Evolutionary conservation across 2,888 invertebrate species (phyloP).

Genomic region (Agrypnus murinus): DNA sequence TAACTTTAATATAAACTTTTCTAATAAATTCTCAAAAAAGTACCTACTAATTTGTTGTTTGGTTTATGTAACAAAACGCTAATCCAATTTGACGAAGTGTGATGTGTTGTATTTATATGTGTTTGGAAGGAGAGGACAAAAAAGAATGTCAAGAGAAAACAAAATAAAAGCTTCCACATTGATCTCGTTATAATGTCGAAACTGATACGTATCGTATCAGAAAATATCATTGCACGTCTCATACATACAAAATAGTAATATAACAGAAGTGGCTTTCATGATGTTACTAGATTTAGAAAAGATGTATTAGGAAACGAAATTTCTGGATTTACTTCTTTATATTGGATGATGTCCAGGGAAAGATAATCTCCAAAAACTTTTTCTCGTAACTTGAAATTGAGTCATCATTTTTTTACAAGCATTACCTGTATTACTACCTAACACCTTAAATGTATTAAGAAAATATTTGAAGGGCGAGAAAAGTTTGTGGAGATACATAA

Average conservation of each 20-base stretch:
- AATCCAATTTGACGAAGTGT: constrained; percentile 11
- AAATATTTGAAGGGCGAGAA: too few species aligned
- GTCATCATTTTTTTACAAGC: too few species aligned
- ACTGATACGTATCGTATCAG: constrained; percentile 14
- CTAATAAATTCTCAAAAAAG: too few species aligned
- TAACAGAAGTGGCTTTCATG: constrained; percentile 21
- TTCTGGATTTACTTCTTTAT: constrained; percentile 15
- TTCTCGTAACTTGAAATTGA: too few species aligned
- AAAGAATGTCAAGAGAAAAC: not conserved
- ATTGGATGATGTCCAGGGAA: constrained; percentile 19
- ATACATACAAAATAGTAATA: constrained; percentile 23
- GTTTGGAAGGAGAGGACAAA: too few species aligned
- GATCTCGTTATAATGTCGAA: constrained; percentile 8
- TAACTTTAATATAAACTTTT: too few species aligned
- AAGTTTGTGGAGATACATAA: too few species aligned
- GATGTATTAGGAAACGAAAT: constrained; percentile 17
- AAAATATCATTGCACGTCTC: constrained; percentile 21
- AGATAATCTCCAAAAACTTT: too few species aligned
- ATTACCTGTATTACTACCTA: too few species aligned
- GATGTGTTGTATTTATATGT: not conserved
- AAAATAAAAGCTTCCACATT: constrained; percentile 20
- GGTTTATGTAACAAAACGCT: not conserved
- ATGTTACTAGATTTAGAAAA: constrained; percentile 11
- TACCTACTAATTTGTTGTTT: too few species aligned
- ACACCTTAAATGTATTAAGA: too few species aligned